Conservation (phyloP, 2,888 invertebrate species). For the Melanostoma mellinum region DNA sequence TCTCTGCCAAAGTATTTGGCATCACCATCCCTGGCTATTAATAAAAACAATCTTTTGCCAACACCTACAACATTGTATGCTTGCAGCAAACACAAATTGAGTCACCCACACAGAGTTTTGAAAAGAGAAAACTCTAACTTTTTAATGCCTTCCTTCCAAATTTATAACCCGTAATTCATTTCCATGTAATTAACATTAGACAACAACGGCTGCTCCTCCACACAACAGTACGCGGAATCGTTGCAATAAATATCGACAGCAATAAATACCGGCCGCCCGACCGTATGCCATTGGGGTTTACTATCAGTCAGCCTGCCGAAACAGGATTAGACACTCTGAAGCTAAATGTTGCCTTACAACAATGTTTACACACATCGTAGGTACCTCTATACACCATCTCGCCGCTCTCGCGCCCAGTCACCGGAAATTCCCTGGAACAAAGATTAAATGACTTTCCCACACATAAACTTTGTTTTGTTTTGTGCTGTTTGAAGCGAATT, state of each 20-base stretch:
- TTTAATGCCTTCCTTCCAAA: slow-evolving; percentile 39
- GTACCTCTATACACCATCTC: slow-evolving; percentile 17
- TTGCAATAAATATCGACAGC: slow-evolving; percentile 71
- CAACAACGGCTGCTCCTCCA: slow-evolving; percentile 58
- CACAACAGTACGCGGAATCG: slow-evolving; percentile 60
- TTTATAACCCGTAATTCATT: slow-evolving; percentile 56
- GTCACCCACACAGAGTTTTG: slow-evolving; percentile 52
- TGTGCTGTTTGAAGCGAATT: slow-evolving; percentile 40
- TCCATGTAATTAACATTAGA: slow-evolving; percentile 72
- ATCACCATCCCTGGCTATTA: background rate
- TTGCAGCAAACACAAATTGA: slow-evolving; percentile 52
- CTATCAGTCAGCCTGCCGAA: slow-evolving; percentile 25
- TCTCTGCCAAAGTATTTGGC: background rate
- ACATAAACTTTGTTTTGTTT: slow-evolving; percentile 66
- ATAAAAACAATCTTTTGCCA: background rate
- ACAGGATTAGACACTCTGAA: slow-evolving; percentile 54
- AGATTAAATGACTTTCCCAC: slow-evolving; percentile 71
- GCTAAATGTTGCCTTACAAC: slow-evolving; percentile 38
- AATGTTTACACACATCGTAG: slow-evolving; percentile 63
- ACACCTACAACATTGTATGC: slow-evolving; percentile 44
- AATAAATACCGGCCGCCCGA: slow-evolving; percentile 54
- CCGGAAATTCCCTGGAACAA: slow-evolving; percentile 70
- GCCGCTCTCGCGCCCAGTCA: slow-evolving; percentile 46
- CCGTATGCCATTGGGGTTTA: slow-evolving; percentile 5
- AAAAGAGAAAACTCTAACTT: slow-evolving; percentile 21